These are phyloP conservation scores for Lithophane leautieri DNA, from an alignment of 2,888 invertebrate species.

Conservation along the genomic window DNA sequence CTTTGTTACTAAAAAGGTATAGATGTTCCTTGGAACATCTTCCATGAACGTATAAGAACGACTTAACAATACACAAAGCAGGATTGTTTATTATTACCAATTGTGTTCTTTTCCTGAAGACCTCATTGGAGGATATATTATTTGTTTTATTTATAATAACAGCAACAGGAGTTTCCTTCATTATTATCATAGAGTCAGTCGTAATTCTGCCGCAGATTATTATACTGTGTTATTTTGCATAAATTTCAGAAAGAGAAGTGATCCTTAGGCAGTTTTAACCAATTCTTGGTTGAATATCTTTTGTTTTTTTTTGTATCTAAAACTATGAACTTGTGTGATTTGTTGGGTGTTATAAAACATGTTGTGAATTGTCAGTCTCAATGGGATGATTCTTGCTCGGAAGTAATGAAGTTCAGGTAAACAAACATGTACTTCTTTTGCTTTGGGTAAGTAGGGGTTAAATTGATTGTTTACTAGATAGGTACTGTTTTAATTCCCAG, in stretches of 20 bases:
- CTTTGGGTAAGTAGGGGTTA: background rate
- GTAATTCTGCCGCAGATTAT: background rate
- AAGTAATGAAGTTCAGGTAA: constrained; percentile 19
- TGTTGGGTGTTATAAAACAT: background rate
- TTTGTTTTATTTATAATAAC: background rate
- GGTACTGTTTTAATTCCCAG: no score
- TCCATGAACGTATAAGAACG: background rate
- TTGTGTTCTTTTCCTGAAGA: constrained; percentile 40
- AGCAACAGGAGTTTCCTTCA: background rate
- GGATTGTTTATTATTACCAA: constrained; percentile 9
- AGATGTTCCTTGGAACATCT: no score
- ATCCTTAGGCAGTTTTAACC: background rate
- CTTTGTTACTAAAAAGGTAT: no score
- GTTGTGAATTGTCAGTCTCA: constrained; percentile 15
- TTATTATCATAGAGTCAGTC: constrained; percentile 1
- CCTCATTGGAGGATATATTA: background rate
- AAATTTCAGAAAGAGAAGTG: background rate
- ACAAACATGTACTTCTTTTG: background rate
- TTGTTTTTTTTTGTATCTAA: background rate
- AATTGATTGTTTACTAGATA: background rate
- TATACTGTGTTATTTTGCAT: background rate
- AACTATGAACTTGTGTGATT: constrained; percentile 14
- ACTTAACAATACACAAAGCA: constrained; percentile 26
- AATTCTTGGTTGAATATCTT: background rate
- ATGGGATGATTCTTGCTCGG: background rate